Evolutionary conservation across 2,888 invertebrate species (phyloP), one percentile per base, ranked within the genome.

Genomic region (Incurvaria masculella): DNA sequence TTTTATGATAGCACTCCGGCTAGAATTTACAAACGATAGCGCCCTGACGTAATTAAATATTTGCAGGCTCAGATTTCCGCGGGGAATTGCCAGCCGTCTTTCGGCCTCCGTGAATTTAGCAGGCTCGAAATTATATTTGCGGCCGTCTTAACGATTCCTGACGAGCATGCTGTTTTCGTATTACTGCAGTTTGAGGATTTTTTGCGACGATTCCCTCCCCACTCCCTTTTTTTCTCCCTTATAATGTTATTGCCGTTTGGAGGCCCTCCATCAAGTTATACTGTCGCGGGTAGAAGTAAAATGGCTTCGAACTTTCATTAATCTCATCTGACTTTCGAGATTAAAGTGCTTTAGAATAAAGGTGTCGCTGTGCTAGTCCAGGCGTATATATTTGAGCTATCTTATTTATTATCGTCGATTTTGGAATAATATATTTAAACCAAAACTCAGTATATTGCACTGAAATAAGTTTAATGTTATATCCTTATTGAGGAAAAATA

Each of bases 1-100:
- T 75, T 78, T 76, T 76, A 78, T 76, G 76, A 78, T 76, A 75
- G 69, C 76, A 76, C 75, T 78, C 72, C 64, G 65, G 67, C 61
- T 61, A 62, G 66, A 71, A 70, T 76, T 75, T 76, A 75, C 72
- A 75, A 75, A 70, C 72, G 76, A 76, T 78, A 72, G 73, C 70
- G 71, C 68, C 70, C 67, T 63, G 61, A 70, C 72, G 74, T 78
- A 76, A 78, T 78, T 78, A 78, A 78, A 76, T 78, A 76, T 78
- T 78, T 74, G 76, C 73, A 74, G 74, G 75, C 69, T 74, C 74
- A 74, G 76, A 76, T 76, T 76, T 76, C 75, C 75, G 66, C 70
- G 57, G 73, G 73, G 75, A 75, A 42, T 47, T 47, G 42, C 10
- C 23, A 23, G 23, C 10, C 23, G 10, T 23, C 23, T 10, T 4